Base-by-base conservation (phyloP, 1,140 invertebrate genomes). In the Wiebesia pumilae region DNA sequence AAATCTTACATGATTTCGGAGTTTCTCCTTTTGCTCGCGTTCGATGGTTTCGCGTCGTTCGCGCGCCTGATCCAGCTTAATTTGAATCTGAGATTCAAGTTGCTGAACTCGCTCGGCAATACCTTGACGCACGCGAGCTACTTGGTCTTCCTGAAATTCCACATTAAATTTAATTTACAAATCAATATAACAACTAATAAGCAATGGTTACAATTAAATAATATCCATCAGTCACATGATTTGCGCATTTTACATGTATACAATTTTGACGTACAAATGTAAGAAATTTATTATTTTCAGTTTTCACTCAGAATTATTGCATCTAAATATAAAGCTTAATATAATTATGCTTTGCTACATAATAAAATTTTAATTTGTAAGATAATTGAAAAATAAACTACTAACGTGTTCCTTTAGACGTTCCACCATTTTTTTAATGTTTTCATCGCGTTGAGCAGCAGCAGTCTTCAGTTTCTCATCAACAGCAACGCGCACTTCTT, bases 401-500 rank as follows among this genome's bases (percentile, higher is more conserved):
- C 88, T 88, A 92, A 98, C 97, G 94, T 98, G 97, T 93, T 98
- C 97, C 93, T 97, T 97, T 16, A 98, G 95, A 89, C 97, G 96
- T 89, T 97, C 96, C 83, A 98, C 94, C 96, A 98, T 97, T 92
- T 96, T 97, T 93, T 97, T 97, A 79, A 98, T 96, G 91, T 98
- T 97, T 90, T 97, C 97, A 92, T 98, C 97, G 88, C 97, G 96
- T 93, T 98, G 97, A 89, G 96, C 96, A 88, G 97, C 95, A 88
- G 97, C 97, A 83, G 95, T 96, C 93, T 96, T 96, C 92, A 98
- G 93, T 94, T 98, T 98, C 91, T 97, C 97, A 90, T 97, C 96
- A 87, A 98, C 96, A 77, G 96, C 97, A 91, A 95, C 95, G 90
- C 97, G 95, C 77, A 98, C 96, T 92, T 98, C 97, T 88, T 96